Evolutionary conservation across 2,113 vertebrate genomes (phyloP).

Genomic region (Laticauda colubrina): DNA sequence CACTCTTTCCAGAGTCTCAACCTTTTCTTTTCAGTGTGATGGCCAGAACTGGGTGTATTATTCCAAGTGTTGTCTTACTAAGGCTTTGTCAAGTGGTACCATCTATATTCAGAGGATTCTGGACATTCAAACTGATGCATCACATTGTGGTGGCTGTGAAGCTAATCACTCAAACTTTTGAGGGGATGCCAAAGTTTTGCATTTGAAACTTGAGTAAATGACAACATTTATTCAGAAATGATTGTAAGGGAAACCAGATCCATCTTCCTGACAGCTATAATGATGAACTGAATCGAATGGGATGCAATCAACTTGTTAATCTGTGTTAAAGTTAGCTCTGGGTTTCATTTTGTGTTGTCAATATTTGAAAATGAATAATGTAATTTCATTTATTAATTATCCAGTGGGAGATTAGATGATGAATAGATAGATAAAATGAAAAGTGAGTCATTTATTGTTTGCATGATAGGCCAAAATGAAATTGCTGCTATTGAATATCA

Average conservation of each 20-base stretch:
- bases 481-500: neutral
- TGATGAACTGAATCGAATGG: constrained; percentile 49
- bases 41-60: neutral
- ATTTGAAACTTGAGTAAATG: neutral
- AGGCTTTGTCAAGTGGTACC: neutral
- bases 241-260: neutral
- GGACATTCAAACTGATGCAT: neutral
- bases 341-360: neutral
- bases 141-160: neutral
- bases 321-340: constrained; percentile 11
- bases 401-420: neutral
- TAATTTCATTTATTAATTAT: neutral
- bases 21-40: neutral
- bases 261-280: constrained; percentile 41
- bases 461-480: neutral
- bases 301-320: constrained; percentile 35
- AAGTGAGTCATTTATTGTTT: neutral
- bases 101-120: neutral
- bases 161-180: neutral
- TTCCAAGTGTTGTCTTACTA: neutral
- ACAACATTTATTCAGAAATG: neutral
- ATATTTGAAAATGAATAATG: fast-evolving
- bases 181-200: neutral
- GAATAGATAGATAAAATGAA: neutral
- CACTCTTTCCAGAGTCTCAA: neutral